A percentile compares a stretch with the other conserved stretches of the same genome.
Conservation (phyloP, 1,140 invertebrate species). For the Phortica variegata region DNA sequence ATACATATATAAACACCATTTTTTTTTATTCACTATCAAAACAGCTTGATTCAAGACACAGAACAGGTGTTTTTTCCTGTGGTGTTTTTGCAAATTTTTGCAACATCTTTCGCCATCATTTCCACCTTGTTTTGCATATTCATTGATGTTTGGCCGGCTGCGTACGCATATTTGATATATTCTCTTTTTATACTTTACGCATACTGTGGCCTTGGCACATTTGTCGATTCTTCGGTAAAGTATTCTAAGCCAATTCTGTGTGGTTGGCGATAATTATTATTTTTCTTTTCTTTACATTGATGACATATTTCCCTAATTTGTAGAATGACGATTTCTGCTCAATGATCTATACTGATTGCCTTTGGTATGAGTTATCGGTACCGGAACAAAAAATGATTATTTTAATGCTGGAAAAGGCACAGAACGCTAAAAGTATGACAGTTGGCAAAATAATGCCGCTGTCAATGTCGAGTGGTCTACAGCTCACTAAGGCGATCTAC, state of each 20-base stretch:
- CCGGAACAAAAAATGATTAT: constrained; percentile 30
- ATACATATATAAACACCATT: neutral
- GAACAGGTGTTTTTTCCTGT: constrained; percentile 24
- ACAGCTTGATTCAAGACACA: constrained; percentile 22
- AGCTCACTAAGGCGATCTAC: constrained; percentile 27
- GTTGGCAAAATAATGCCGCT: constrained; percentile 29
- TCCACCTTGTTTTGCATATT: constrained; percentile 39
- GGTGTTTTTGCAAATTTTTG: constrained; percentile 26
- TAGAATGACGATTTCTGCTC: constrained; percentile 25
- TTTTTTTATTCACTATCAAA: neutral
- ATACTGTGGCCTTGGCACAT: constrained; percentile 31
- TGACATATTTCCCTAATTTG: neutral
- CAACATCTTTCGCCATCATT: constrained; percentile 18
- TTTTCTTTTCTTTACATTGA: neutral
- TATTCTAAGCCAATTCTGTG: neutral
- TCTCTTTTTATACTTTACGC: constrained; percentile 22
- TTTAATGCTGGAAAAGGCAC: constrained; percentile 37
- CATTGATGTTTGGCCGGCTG: constrained; percentile 27
- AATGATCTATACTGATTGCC: constrained; percentile 25
- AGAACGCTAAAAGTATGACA: constrained; percentile 25
- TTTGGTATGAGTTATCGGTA: constrained; percentile 35
- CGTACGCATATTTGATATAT: constrained; percentile 27
- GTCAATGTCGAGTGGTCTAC: constrained; percentile 36
- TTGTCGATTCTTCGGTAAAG: constrained; percentile 28
- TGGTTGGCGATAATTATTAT: neutral